These are phyloP conservation scores for Zhengitettix transpicula DNA, from an alignment of 2,888 invertebrate species.

Conservation along the genomic window DNA sequence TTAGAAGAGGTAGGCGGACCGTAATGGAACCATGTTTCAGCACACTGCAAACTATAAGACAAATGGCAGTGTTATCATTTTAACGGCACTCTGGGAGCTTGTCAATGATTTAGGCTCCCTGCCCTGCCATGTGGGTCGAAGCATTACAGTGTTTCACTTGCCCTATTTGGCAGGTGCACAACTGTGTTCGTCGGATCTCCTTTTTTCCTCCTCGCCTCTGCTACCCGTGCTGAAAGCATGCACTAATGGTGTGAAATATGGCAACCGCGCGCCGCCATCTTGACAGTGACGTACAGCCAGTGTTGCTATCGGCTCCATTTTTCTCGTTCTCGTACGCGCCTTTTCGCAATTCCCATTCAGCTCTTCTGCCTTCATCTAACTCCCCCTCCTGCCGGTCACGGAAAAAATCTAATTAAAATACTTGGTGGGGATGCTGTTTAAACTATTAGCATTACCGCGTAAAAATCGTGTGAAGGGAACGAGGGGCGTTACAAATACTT, in stretches of 20 bases:
- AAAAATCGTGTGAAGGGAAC: neutral
- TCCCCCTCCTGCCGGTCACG: neutral
- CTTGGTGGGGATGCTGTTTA: neutral
- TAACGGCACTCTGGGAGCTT: too few relatives aligned
- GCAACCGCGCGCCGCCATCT: conserved; percentile 1
- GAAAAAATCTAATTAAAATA: conserved; percentile 1
- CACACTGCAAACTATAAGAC: too few relatives aligned
- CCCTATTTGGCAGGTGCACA: neutral
- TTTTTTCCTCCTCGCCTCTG: neutral
- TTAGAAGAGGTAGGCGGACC: too few relatives aligned
- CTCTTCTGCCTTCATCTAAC: neutral
- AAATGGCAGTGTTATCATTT: too few relatives aligned
- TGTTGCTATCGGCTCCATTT: neutral
- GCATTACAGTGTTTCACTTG: neutral
- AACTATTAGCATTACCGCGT: neutral
- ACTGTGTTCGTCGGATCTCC: neutral
- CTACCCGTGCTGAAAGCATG: neutral
- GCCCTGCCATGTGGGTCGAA: too few relatives aligned
- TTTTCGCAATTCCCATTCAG: neutral
- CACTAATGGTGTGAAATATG: conserved; percentile 1
- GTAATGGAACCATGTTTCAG: too few relatives aligned
- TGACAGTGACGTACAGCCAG: conserved; percentile 9
- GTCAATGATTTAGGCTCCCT: too few relatives aligned
- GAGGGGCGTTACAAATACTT: neutral
- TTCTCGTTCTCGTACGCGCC: neutral